These are phyloP conservation scores for Indri indri DNA, from an alignment of 2,113 vertebrate species.

Conservation along the genomic window DNA sequence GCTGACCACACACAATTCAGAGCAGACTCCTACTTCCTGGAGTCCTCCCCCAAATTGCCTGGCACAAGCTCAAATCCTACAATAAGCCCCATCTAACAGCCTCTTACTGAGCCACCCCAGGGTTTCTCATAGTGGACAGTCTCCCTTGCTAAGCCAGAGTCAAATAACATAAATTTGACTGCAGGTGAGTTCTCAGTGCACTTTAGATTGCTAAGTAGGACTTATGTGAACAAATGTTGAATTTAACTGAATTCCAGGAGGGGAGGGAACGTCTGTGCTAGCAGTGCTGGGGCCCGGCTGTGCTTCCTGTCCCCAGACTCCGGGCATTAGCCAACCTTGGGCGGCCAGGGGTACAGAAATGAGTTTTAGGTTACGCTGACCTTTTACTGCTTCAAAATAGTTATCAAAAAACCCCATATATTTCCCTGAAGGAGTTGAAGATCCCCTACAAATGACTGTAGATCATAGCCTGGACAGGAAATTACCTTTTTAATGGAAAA, in stretches of 20 bases:
- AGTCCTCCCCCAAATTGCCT: neutral
- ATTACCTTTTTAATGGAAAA: neutral
- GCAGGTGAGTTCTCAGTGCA: neutral
- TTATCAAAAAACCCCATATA: neutral
- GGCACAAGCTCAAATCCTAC: too few relatives aligned
- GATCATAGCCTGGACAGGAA: neutral
- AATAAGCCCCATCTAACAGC: neutral
- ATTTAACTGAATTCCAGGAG: neutral
- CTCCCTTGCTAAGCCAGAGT: neutral
- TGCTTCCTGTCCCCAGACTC: neutral
- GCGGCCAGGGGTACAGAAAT: neutral
- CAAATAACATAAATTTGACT: neutral
- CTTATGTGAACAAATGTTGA: neutral
- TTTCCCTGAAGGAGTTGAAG: constrained; percentile 81
- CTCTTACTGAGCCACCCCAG: neutral
- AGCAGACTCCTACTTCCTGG: neutral
- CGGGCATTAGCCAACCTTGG: neutral
- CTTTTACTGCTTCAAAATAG: neutral
- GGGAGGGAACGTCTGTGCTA: neutral
- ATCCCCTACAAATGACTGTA: neutral
- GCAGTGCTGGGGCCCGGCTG: neutral
- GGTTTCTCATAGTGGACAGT: neutral
- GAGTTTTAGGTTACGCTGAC: neutral
- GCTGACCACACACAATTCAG: neutral
- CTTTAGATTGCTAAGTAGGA: neutral